Percentiles rank a stretch among this genome's conserved stretches.
These are phyloP conservation scores for Corydoras sp. DNA, from an alignment of 2,113 vertebrate genomes.

Conservation along the genomic window DNA sequence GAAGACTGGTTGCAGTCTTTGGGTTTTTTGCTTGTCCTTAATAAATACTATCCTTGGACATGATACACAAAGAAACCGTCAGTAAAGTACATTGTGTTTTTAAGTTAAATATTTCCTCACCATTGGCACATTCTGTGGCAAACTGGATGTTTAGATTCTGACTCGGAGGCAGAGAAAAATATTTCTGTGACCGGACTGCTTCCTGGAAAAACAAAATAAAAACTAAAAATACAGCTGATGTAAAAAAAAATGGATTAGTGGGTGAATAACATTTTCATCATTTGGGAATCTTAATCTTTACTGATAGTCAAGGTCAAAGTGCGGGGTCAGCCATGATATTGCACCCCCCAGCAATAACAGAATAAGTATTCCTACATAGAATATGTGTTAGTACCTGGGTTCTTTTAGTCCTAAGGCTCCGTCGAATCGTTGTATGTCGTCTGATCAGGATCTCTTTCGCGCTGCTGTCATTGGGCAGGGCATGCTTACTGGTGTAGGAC, in stretches of 20 bases:
- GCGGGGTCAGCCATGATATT: too few relatives aligned
- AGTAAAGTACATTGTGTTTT: not conserved
- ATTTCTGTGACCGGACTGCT: constrained; percentile 54
- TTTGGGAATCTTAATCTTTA: too few relatives aligned
- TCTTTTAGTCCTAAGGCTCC: constrained; percentile 77
- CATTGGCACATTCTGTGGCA: constrained; percentile 32
- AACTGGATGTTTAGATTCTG: constrained; percentile 54
- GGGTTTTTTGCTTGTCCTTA: too few relatives aligned
- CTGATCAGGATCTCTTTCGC: constrained; percentile 90
- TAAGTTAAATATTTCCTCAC: constrained; percentile 37
- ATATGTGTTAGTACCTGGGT: constrained; percentile 63
- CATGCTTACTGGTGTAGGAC: constrained; percentile 80
- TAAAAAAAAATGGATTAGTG: not conserved
- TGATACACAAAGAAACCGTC: not conserved
- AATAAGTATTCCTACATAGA: not conserved
- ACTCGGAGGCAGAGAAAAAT: constrained; percentile 65
- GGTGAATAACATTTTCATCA: too few relatives aligned
- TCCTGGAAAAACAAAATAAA: constrained; percentile 41
- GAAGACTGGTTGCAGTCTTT: too few relatives aligned
- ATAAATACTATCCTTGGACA: too few relatives aligned
- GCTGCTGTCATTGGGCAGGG: constrained; percentile 76
- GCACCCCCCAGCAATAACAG: too few relatives aligned
- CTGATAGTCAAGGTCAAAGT: too few relatives aligned
- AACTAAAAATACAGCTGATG: not conserved
- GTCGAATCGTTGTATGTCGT: constrained; percentile 78